phyloP scores from a whole-genome alignment of 2,888 invertebrate genomes.

The Labia minor region DNA sequence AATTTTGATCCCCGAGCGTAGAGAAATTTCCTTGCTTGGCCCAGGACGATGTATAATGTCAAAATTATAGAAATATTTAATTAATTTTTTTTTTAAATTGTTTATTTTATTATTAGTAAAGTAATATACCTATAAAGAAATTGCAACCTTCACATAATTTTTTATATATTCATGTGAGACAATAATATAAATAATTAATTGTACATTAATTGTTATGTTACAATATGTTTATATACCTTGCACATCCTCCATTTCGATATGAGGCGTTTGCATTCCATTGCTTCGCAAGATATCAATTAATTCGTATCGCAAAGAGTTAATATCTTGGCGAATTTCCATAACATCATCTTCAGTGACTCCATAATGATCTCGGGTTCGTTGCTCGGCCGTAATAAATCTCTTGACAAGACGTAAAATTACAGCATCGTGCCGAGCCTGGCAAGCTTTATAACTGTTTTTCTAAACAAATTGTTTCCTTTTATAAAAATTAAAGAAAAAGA shows the following conservation, averaged over 20 bases:
- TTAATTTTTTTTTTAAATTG: too few species aligned
- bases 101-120: too few species aligned
- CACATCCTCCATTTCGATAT: slow-evolving; percentile 54
- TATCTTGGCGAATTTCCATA: slow-evolving; percentile 94
- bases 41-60: too few species aligned
- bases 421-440: slow-evolving; percentile 60
- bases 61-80: too few species aligned
- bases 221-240: too few species aligned
- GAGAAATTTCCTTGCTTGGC: too few species aligned
- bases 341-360: slow-evolving; percentile 95
- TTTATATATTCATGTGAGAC: too few species aligned
- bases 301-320: slow-evolving; percentile 87
- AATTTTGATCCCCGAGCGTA: too few species aligned
- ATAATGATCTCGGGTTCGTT: slow-evolving; percentile 76
- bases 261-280: slow-evolving; percentile 79
- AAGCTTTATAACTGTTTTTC: slow-evolving; percentile 64
- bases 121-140: too few species aligned
- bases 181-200: too few species aligned
- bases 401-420: slow-evolving; percentile 82
- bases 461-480: slow-evolving; percentile 35
- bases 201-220: too few species aligned
- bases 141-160: too few species aligned
- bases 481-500: slow-evolving; percentile 17
- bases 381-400: slow-evolving; percentile 82
- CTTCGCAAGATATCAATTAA: slow-evolving; percentile 79